Conservation (phyloP, 2,797 vertebrate genomes). For the Oophaga sylvatica region DNA sequence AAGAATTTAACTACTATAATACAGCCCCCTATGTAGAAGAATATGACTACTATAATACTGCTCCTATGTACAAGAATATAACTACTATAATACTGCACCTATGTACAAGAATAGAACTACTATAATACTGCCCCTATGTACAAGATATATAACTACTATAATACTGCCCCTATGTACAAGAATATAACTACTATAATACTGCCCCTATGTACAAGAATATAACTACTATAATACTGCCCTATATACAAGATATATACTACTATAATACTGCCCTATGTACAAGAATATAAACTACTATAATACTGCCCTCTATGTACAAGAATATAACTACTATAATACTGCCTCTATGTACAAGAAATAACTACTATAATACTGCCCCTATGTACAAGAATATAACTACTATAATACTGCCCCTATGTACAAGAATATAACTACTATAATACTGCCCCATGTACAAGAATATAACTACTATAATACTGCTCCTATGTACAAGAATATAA, state of each 20-base stretch:
- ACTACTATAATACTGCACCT: constrained; percentile 1
- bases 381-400: neutral
- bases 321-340: constrained; percentile 9
- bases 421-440: constrained; percentile 3
- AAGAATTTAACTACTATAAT: constrained; percentile 3
- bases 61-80: neutral
- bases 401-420: neutral
- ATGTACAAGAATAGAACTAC: neutral
- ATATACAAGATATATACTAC: constrained; percentile 1
- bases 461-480: constrained; percentile 7
- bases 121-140: neutral
- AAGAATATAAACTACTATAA: constrained; percentile 6
- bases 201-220: neutral
- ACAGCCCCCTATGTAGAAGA: neutral
- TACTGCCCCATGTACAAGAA: neutral
- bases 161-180: neutral
- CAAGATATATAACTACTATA: constrained; percentile 2
- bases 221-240: constrained; percentile 3
- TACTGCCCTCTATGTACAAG: neutral
- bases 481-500: neutral
- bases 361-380: constrained; percentile 2
- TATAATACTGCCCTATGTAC: neutral
- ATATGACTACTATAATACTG: constrained; percentile 5
- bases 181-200: constrained; percentile 9
- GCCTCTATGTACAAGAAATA: neutral